Evolutionary conservation across 2,888 invertebrate genomes (phyloP), one percentile per base, ranked within the genome.

Genomic region (Holacanthella duospinosa): DNA sequence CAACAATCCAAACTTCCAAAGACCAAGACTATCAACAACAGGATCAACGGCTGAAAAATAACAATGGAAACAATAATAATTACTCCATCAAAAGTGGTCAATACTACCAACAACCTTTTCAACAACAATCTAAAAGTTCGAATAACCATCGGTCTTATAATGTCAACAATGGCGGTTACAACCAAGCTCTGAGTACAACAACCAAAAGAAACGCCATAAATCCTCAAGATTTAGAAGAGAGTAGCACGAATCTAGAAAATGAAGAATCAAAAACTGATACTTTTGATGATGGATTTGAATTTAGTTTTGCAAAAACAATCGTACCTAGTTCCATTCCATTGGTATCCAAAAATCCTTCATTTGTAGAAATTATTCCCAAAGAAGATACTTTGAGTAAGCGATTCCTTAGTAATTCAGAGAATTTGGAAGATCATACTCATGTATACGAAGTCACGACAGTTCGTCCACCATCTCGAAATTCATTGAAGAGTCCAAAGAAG

Each of bases 181-280:
- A 59, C 59, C 26, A n/a, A 24, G 12, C 44, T n/a, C n/a, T n/a
- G n/a, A 43, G 61, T 24, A 62, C 58, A 19, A 64, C 64, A 1
- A 64, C 64, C 1, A 64, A 64, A 28, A 58, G 64, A 19, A 64
- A 64, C 43, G 64, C 64, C n/a, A 62, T 64, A 19, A 61, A 62
- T 43, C 43, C 28, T 21, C 59, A 62, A 12, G 55, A 29, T 55
- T 27, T 29, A 21, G 55, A 55, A 25, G 12, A 55, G 19, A 29
- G 29, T 21, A 24, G 25, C 54, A 53, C 9, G 6, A 53, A 9
- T n/a, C 4, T 25, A 4, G n/a, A 4, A n/a, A n/a, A 6, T 6
- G 25, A 53, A 12, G 55, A 27, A 26, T 6, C 9, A 6, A 12
- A 12, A 9, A 25, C 4, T 9, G n/a, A 53, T 25, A 6, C 9